These are phyloP conservation scores for Carcina quercana DNA, from an alignment of 2,888 invertebrate genomes.

Conservation along the genomic window DNA sequence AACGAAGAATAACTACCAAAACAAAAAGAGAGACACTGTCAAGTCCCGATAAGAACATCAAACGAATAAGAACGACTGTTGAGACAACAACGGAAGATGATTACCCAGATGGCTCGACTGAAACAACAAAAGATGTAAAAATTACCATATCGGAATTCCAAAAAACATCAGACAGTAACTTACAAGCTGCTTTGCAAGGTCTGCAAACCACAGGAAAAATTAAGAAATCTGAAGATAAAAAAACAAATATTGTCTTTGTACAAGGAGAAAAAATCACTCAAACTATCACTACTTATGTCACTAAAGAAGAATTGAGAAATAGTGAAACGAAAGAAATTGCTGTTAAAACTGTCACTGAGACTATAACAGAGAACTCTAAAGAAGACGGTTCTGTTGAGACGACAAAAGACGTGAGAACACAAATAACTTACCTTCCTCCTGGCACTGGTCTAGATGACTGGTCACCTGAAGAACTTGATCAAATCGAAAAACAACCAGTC, in stretches of 20 bases:
- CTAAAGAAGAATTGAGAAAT: constrained; percentile 61
- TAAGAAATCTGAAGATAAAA: constrained; percentile 61
- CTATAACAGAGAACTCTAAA: constrained; percentile 56
- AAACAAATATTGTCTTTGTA: constrained; percentile 60
- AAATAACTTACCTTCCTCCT: constrained; percentile 63
- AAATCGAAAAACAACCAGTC: constrained; percentile 47
- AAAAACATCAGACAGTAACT: constrained; percentile 57
- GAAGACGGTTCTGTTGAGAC: constrained; percentile 59
- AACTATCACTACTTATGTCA: constrained; percentile 54
- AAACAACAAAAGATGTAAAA: constrained; percentile 70
- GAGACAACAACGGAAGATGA: constrained; percentile 65
- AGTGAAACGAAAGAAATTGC: constrained; percentile 52
- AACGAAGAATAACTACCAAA: constrained; percentile 59
- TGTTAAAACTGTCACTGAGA: constrained; percentile 63
- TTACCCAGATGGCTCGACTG: constrained; percentile 70
- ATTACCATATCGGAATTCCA: constrained; percentile 68
- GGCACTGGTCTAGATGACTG: constrained; percentile 62
- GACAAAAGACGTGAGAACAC: constrained; percentile 63
- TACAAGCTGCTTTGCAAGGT: constrained; percentile 62
- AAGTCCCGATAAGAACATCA: constrained; percentile 66
- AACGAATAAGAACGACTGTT: constrained; percentile 73
- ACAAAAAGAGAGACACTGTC: constrained; percentile 63
- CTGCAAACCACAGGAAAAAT: constrained; percentile 54
- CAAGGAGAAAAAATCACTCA: constrained; percentile 60
- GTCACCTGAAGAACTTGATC: constrained; percentile 58